Conservation (phyloP, 2,888 invertebrate genomes). For the Dicycla oo region DNA sequence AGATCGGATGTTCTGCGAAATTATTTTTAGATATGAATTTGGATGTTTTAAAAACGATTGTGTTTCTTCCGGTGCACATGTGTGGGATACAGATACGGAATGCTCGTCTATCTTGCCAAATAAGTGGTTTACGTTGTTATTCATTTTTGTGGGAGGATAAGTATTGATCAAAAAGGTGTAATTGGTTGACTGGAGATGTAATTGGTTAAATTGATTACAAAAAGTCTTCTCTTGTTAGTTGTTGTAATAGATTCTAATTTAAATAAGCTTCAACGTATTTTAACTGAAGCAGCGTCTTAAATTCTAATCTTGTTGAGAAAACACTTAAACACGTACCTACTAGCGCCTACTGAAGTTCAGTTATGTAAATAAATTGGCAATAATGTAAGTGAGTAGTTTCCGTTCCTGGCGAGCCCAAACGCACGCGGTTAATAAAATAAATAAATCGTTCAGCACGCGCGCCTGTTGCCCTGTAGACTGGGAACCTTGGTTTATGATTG, state of each 20-base stretch:
- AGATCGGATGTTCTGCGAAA: too few relatives aligned
- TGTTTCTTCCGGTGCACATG: too few relatives aligned
- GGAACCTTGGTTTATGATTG: conserved; percentile 78
- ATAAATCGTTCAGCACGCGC: conserved; percentile 80
- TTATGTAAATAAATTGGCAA: conserved; percentile 69
- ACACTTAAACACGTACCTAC: conserved; percentile 47
- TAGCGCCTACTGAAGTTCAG: conserved; percentile 62
- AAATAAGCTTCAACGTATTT: conserved; percentile 2
- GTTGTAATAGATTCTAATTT: conserved; percentile 4
- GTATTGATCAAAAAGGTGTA: too few relatives aligned
- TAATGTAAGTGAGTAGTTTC: conserved; percentile 74
- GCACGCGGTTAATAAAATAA: conserved; percentile 83
- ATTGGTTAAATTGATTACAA: too few relatives aligned
- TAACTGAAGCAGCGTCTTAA: conserved; percentile 34
- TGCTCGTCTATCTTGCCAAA: too few relatives aligned
- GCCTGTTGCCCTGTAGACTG: conserved; percentile 73
- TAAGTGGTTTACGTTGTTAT: too few relatives aligned
- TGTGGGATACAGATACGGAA: too few relatives aligned
- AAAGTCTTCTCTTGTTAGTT: background rate
- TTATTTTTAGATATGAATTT: too few relatives aligned
- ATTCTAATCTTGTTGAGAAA: conserved; percentile 49
- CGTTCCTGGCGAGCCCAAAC: conserved; percentile 76
- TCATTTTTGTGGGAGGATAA: too few relatives aligned
- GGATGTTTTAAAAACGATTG: too few relatives aligned
- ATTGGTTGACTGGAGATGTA: too few relatives aligned